phyloP scores from a whole-genome alignment of 2,113 vertebrate genomes.

The Chloropsis cyanopogon region DNA sequence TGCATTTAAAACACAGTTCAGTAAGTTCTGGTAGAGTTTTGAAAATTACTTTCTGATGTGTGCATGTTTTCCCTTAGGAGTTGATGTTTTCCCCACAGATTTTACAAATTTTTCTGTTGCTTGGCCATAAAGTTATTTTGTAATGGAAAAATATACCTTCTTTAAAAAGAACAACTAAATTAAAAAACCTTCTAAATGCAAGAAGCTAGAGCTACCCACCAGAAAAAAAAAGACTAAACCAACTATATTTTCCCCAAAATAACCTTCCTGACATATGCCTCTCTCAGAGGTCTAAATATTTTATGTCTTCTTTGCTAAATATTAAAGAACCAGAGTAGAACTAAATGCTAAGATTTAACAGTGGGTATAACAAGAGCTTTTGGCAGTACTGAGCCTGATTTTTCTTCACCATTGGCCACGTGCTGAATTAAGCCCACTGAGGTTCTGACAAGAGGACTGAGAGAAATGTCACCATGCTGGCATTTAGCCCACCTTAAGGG shows the following conservation, averaged over 20 bases:
- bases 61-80: not conserved
- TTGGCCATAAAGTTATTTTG: not conserved
- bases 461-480: not conserved
- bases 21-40: not conserved
- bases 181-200: not conserved
- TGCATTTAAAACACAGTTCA: not conserved
- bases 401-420: not conserved
- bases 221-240: not conserved
- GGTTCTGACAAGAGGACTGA: not conserved
- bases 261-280: not conserved
- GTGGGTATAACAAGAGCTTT: not conserved
- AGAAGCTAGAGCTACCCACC: not conserved
- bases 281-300: not conserved
- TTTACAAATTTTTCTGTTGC: not conserved
- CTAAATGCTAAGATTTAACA: not conserved
- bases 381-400: not conserved
- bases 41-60: not conserved
- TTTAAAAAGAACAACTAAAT: not conserved
- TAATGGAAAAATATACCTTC: not conserved
- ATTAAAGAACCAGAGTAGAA: not conserved
- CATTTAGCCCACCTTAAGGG: not conserved
- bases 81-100: not conserved
- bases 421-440: not conserved
- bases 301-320: not conserved
- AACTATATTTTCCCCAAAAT: not conserved